Conservation (phyloP, 2,113 vertebrate genomes). For the Enhydra lutris region DNA sequence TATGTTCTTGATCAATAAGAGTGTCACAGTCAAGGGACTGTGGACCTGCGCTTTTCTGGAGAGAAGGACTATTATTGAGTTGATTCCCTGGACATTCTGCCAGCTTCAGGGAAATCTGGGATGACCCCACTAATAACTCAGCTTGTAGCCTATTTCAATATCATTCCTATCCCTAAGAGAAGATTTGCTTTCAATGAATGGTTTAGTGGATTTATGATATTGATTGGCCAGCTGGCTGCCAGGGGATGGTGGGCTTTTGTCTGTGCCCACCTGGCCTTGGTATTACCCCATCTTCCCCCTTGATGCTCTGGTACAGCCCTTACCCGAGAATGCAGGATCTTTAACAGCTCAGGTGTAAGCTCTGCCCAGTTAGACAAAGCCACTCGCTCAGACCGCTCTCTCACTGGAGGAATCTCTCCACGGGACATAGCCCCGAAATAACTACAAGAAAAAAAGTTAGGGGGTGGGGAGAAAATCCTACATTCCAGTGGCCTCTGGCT, state of each 20-base stretch:
- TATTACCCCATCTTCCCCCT: neutral
- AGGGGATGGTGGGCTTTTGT: neutral
- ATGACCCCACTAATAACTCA: neutral
- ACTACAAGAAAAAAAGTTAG: conserved; percentile 52
- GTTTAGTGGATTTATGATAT: neutral
- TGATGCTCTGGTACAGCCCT: neutral
- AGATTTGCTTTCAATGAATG: neutral
- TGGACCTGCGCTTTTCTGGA: neutral
- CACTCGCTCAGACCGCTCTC: conserved; percentile 41
- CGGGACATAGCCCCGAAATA: conserved; percentile 76
- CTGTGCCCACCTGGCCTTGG: neutral
- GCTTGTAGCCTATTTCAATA: neutral
- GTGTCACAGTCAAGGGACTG: neutral
- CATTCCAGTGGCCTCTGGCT: neutral
- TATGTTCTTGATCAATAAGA: neutral
- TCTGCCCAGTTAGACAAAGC: conserved; percentile 69
- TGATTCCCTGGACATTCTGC: neutral
- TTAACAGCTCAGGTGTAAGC: conserved; percentile 75
- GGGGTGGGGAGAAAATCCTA: neutral
- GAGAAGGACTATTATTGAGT: neutral
- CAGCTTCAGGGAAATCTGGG: neutral
- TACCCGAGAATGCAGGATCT: conserved; percentile 75
- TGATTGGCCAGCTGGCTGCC: neutral
- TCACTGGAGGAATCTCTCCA: conserved; percentile 58
- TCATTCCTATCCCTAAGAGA: neutral